These are phyloP conservation scores for Aphrocallistes beatrix DNA, from an alignment of 37 sponge, comb jelly and placozoan genomes.

Conservation along the genomic window DNA sequence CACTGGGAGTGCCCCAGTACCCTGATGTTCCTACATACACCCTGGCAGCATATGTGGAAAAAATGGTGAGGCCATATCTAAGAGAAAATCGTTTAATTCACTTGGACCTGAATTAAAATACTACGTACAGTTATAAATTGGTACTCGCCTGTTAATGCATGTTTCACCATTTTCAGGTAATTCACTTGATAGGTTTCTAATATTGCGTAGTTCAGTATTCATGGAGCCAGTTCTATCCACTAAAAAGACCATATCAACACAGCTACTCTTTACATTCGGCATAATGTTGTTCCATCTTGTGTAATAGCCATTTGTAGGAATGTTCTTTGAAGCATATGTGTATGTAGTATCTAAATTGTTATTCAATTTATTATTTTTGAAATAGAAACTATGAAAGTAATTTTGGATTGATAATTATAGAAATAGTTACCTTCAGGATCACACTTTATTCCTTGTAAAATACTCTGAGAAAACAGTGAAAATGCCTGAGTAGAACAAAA, in stretches of 20 bases:
- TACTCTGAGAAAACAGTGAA: background rate
- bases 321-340: too few relatives aligned
- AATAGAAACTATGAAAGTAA: too few relatives aligned
- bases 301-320: background rate
- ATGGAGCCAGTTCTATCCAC: background rate
- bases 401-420: too few relatives aligned
- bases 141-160: background rate
- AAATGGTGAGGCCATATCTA: background rate
- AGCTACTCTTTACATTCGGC: background rate
- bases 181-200: background rate
- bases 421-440: background rate
- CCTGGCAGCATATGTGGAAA: background rate
- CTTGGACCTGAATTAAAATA: too few relatives aligned
- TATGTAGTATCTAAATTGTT: too few relatives aligned
- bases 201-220: background rate
- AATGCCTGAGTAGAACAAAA: background rate
- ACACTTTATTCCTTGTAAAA: background rate
- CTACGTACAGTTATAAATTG: too few relatives aligned
- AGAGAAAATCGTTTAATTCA: too few relatives aligned
- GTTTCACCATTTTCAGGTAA: background rate
- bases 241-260: background rate
- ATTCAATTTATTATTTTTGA: too few relatives aligned
- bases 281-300: background rate
- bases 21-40: background rate
- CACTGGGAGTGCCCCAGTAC: constrained; percentile 6